Evolutionary conservation across 2,888 invertebrate species (phyloP), one percentile per base, ranked within the genome.

Genomic region (Cheilosia vulpina): DNA sequence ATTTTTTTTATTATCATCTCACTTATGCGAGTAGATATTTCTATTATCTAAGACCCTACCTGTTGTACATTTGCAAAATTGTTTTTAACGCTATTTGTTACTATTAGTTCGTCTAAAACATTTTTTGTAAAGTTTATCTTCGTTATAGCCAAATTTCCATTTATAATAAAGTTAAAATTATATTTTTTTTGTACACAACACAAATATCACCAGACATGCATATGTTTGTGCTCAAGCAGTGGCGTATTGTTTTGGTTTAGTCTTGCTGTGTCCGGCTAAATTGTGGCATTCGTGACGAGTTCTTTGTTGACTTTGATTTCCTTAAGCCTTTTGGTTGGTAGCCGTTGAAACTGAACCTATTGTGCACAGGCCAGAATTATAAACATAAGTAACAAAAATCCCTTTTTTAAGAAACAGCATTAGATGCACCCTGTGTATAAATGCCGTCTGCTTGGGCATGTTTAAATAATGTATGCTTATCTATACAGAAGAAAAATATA

Each of bases 81-180:
- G 45, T 47, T 47, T 66, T 63, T 79, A 79, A 79, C 41, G 41
- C 17, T 60, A 65, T 27, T 63, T 50, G 63, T 75, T 79, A 79
- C 79, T 47, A 62, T 79, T 69, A 50, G 71, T 71, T 71, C 55
- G 55, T 72, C 57, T 78, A 58, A 62, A 76, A 75, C 81, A 71
- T 50, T 41, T 0, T 62, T 83, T 83, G 83, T 78, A 75, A 84
- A 80, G 84, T 80, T 55, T 9, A 41, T 79, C 71, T 75, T 76
- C 69, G 75, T 75, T 75, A 71, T 84, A 84, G 84, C 80, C 84
- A 76, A 79, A 76, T 43, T 79, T 79, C 79, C 75, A 84, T 73
- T 58, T 63, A 17, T 81, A 43, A 58, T 47, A 34, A 17, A 57
- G 7, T 82, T 66, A 13, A 38, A 38, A 13, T 71, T 60, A 43